A percentile compares a stretch with the other conserved stretches of the same genome.
phyloP scores from a whole-genome alignment of 2,888 invertebrate species.

The Chaetogeoica ovagalla region DNA sequence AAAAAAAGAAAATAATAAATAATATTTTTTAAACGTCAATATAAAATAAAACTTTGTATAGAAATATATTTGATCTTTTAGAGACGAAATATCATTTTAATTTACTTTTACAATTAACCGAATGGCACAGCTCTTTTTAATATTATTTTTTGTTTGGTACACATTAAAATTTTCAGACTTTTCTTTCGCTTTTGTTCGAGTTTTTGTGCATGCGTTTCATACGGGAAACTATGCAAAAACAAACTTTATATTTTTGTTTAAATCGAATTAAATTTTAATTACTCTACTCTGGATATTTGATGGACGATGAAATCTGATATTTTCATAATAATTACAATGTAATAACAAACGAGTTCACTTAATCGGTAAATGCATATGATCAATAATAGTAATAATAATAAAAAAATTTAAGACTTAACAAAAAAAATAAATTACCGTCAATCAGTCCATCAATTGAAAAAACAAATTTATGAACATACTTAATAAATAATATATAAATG shows the following conservation, averaged over 20 bases:
- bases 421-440: conserved; percentile 35
- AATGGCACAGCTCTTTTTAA: conserved; percentile 25
- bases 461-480: conserved; percentile 47
- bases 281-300: not conserved
- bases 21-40: too few relatives aligned
- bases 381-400: not conserved
- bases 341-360: conserved; percentile 32
- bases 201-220: conserved; percentile 1
- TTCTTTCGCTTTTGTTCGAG: conserved; percentile 21
- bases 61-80: conserved; percentile 23
- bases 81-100: not conserved
- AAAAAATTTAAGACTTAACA: conserved; percentile 18
- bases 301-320: not conserved
- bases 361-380: conserved; percentile 2
- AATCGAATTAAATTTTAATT: not conserved
- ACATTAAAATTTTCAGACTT: conserved; percentile 27
- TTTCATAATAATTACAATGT: conserved; percentile 18
- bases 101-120: not conserved
- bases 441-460: conserved; percentile 47
- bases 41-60: not conserved
- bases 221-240: conserved; percentile 5
- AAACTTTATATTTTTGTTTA: not conserved
- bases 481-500: conserved; percentile 8
- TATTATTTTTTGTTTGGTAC: not conserved
- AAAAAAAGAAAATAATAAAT: too few relatives aligned